Base-by-base conservation (phyloP, 1,140 invertebrate species). In the Habropoda laboriosa region DNA sequence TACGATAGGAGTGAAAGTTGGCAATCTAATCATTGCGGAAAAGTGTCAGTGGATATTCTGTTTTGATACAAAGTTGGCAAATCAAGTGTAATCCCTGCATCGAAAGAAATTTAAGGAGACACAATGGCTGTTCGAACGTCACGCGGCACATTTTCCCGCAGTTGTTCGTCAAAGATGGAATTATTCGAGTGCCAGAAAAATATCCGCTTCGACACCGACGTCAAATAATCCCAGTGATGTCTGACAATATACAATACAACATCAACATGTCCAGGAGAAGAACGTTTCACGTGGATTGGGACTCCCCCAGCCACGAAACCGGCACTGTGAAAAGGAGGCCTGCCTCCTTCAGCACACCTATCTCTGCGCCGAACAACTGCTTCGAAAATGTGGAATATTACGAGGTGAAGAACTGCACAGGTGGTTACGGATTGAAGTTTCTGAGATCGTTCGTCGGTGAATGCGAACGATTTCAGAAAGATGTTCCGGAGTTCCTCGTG, bases 281-380 rank as follows among this genome's bases (percentile, higher is more conserved):
- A 58, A 91, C 89, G 0, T 90, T 89, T 27, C 93, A 92, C 83
- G 91, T 95, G 76, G 95, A 96, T 76, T 96, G 95, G 95, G 95
- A 96, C 86, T 95, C 95, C 10, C 94, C 95, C n/a, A 95, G 94
- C n/a, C 89, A 94, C 2, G 94, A 94, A 80, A 96, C 95, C 3
- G 95, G 95, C 10, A 96, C 95, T 0, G 95, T 96, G 0, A 95
- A 95, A 85, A 91, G 94, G 79, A 91, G 95, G 76, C 93, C 94
- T 51, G 92, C 92, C 21, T 95, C 94, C 0, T 64, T 91, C 38
- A 87, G 42, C 38, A 68, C 76, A 8, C 35, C 79, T 0, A 77
- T 86, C 10, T 66, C 82, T 0, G 53, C 79, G 21, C 68, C 80
- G 0, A 70, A 57, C 0, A 75, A 78, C 58, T 70, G 73, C 57